phyloP scores from a whole-genome alignment of 2,797 vertebrate species.

The Threskiornis aethiopicus region DNA sequence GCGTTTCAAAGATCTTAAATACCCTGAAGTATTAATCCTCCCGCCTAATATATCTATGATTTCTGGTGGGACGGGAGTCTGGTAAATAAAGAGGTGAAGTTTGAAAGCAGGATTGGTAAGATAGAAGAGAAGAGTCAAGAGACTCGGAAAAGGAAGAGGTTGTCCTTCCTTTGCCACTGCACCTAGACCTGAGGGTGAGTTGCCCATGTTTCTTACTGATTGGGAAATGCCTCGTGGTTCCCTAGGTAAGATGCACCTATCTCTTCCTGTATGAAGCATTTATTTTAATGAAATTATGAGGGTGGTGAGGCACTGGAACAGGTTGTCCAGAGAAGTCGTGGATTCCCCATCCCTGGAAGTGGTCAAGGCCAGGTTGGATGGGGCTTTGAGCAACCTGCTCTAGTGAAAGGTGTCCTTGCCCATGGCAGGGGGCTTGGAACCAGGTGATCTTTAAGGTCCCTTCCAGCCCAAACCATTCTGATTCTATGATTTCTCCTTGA shows the following conservation, averaged over 20 bases:
- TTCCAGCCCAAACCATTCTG: too few relatives aligned
- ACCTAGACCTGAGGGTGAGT: too few relatives aligned
- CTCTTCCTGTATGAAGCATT: background rate
- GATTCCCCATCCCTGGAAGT: too few relatives aligned
- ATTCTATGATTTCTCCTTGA: background rate
- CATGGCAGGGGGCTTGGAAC: too few relatives aligned
- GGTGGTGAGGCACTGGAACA: too few relatives aligned
- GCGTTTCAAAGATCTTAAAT: background rate
- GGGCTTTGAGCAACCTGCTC: too few relatives aligned
- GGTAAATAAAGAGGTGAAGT: background rate
- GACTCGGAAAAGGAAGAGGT: background rate
- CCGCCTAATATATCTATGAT: background rate
- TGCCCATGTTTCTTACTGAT: background rate
- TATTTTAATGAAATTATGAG: background rate
- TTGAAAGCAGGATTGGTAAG: background rate
- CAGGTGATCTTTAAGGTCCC: too few relatives aligned
- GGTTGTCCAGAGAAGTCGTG: too few relatives aligned
- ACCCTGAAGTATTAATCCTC: background rate
- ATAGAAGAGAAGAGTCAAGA: background rate
- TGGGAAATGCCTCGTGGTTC: background rate
- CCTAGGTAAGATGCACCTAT: background rate
- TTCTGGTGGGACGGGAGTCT: background rate
- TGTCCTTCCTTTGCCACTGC: background rate
- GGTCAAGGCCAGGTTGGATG: too few relatives aligned
- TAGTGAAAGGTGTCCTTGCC: too few relatives aligned